Conservation (phyloP, 1,140 invertebrate genomes). For the Caenorhabditis remanei region DNA sequence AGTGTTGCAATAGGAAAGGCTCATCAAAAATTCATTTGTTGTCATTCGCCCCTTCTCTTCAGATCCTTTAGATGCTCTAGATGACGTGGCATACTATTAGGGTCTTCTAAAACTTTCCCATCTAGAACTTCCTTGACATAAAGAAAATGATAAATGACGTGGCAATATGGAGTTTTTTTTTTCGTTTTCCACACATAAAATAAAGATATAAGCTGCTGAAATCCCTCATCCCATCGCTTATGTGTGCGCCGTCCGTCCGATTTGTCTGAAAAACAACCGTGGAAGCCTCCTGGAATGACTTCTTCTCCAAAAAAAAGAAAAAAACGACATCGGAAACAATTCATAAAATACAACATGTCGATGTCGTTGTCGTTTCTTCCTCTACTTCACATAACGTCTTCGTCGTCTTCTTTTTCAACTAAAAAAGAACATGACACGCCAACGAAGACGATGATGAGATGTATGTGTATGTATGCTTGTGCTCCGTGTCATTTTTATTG, state of each 20-base stretch:
- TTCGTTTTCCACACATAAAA: not conserved
- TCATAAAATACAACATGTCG: slow-evolving; percentile 43
- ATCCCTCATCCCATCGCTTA: not conserved
- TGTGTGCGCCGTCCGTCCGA: not conserved
- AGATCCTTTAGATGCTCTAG: not conserved
- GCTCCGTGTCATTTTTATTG: not conserved
- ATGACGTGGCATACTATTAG: not conserved
- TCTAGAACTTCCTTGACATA: too few relatives aligned
- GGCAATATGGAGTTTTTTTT: too few relatives aligned
- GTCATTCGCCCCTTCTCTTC: not conserved
- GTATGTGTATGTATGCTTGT: not conserved
- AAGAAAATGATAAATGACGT: too few relatives aligned
- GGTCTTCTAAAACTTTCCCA: not conserved
- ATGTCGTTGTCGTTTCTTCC: slow-evolving; percentile 8
- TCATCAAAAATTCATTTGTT: slow-evolving; percentile 55
- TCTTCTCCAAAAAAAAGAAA: not conserved
- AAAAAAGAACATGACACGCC: slow-evolving; percentile 39
- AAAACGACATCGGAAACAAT: slow-evolving; percentile 48
- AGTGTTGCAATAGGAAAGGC: slow-evolving; percentile 31
- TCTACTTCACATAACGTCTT: slow-evolving; percentile 11
- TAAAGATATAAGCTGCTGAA: slow-evolving; percentile 30
- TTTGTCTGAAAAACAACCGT: slow-evolving; percentile 4
- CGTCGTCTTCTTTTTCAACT: not conserved
- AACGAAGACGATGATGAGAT: not conserved
- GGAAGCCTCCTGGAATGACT: not conserved